These are phyloP conservation scores for Ptiloglossa arizonensis DNA, from an alignment of 1,140 invertebrate species.

Conservation along the genomic window DNA sequence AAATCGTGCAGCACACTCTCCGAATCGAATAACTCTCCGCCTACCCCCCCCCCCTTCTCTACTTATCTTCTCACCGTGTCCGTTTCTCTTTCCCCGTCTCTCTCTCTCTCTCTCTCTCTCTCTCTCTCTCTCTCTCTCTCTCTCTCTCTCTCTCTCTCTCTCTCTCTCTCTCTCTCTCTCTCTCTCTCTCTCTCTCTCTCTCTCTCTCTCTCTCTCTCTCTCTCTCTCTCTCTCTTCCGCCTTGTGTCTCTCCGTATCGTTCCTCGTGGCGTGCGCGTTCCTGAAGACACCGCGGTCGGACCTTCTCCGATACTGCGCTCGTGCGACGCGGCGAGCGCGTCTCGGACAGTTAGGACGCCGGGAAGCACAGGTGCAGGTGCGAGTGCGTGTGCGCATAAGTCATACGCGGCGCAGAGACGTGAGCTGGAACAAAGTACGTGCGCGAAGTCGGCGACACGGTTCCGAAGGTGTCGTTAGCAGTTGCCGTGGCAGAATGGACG, in stretches of 20 bases:
- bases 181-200: not conserved
- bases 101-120: not conserved
- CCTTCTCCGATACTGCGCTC: constrained; percentile 30
- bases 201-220: not conserved
- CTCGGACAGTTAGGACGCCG: constrained; percentile 37
- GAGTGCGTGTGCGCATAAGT: constrained; percentile 26
- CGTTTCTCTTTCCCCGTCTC: not conserved
- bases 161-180: not conserved
- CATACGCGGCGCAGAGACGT: constrained; percentile 15
- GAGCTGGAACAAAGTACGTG: constrained; percentile 24
- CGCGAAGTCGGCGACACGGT: not conserved
- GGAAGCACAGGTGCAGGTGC: constrained; percentile 44
- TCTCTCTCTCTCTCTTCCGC: not conserved
- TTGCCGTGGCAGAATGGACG: constrained; percentile 70
- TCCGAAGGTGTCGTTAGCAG: constrained; percentile 11
- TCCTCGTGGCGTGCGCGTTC: constrained; percentile 57
- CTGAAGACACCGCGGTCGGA: constrained; percentile 30
- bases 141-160: not conserved
- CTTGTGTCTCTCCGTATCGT: constrained; percentile 1
- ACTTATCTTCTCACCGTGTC: too few relatives aligned
- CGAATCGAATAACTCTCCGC: too few relatives aligned
- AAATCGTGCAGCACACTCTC: not conserved
- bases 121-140: not conserved
- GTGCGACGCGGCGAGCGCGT: constrained; percentile 24
- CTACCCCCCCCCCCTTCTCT: not conserved